Evolutionary conservation across 2,113 vertebrate species (phyloP).

Genomic region (Paramisgurnus dabryanus): DNA sequence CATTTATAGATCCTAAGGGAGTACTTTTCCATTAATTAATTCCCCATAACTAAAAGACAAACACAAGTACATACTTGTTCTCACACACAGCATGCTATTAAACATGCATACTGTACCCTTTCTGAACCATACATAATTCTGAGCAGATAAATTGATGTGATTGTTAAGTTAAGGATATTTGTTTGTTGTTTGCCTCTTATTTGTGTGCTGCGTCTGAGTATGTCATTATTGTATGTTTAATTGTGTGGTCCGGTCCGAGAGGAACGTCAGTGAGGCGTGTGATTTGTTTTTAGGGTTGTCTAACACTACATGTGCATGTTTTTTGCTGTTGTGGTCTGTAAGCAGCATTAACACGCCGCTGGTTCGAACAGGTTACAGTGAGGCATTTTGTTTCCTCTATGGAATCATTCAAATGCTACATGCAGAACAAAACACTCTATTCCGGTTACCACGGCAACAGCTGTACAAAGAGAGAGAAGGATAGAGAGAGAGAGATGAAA

Average conservation of each 20-base stretch:
- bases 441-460: constrained; percentile 62
- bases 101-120: background rate
- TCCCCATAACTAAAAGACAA: background rate
- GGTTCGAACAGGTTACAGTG: constrained; percentile 22
- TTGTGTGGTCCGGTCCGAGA: too few relatives aligned
- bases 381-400: constrained; percentile 40
- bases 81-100: background rate
- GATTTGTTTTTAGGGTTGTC: background rate
- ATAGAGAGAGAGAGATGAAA: constrained; percentile 4
- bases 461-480: constrained; percentile 34
- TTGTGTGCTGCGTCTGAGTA: background rate
- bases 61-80: too few relatives aligned
- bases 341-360: background rate
- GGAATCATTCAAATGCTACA: constrained; percentile 52
- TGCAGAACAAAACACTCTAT: constrained; percentile 52
- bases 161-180: too few relatives aligned
- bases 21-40: constrained; percentile 27
- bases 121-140: too few relatives aligned
- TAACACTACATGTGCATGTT: background rate
- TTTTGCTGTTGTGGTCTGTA: background rate
- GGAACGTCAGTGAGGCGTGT: too few relatives aligned
- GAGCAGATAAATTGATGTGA: too few relatives aligned
- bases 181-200: too few relatives aligned
- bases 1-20: constrained; percentile 34
- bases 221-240: background rate